Base-by-base conservation (phyloP, 1,140 invertebrate genomes). In the Archivesica marissinica region DNA sequence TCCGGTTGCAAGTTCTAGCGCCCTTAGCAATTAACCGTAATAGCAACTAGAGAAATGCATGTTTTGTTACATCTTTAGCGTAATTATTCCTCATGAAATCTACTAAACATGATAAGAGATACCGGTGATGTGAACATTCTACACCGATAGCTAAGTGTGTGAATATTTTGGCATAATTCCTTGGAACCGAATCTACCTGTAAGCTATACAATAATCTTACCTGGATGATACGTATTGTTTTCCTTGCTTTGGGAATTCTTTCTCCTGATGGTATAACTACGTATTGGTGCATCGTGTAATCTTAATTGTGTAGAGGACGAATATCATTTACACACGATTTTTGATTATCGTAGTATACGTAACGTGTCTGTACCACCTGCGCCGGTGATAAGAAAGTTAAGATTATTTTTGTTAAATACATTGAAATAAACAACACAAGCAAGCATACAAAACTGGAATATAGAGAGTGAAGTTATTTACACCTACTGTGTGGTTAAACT, bases 231-330 rank as follows among this genome's bases (percentile, higher is more conserved):
- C 59, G 20, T 64, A 64, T 64, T 64, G 59, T 64, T 64, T 64
- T 64, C 59, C n/a, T 15, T 17, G 28, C 59, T 35, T 64, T 64
- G 33, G 38, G 20, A 64, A 35, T 64, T 59, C 33, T 59, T n/a
- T 59, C 25, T 59, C 23, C n/a, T 52, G 25, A 15, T 13, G 28
- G 59, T 64, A 64, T 33, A 35, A 64, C 25, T 35, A 52, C 17
- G 25, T 52, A 52, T n/a, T 15, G 54, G 59, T 64, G 59, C 59
- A 64, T 64, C 30, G 59, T 64, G 59, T 64, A 64, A 64, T 35
- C 59, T n/a, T n/a, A n/a, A 35, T 2, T 25, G 3, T 64, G 30
- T 33, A 35, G 59, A 64, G 59, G 38, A 64, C 59, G 28, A 64
- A 2, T 35, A 64, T 64, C 59, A 64, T 64, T 64, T 64, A 30